Base-by-base conservation (phyloP, 1,140 invertebrate genomes). In the Polyergus mexicanus region DNA sequence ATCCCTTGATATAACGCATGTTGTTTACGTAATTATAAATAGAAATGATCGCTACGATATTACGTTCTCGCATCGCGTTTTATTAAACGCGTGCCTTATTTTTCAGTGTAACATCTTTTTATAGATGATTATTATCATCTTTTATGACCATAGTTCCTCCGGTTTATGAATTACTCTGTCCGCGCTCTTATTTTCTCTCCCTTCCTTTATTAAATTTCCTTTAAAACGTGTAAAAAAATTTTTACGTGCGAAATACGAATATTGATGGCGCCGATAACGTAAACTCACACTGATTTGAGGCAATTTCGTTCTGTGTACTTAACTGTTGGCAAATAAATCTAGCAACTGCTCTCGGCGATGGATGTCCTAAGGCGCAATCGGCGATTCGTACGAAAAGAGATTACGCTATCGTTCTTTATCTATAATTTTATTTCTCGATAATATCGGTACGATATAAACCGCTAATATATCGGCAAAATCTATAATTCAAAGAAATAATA, bases 11-110 rank as follows among this genome's bases (percentile, higher is more conserved):
- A 63, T 10, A 63, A 38, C 25, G 25, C n/a, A 35, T 80, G 54
- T 71, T 62, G 84, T 88, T 90, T 88, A 87, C 28, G 19, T 65
- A 83, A 89, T 90, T 90, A 91, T 89, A 87, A 87, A 91, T 89
- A 89, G 84, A 62, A 56, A 65, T 90, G 88, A 90, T 88, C 72
- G 47, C 56, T 76, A 28, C 22, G 56, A 13, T 16, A 90, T 87
- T 38, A 85, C 65, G 85, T 86, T 84, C 41, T 74, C 38, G 44
- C 60, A 28, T 7, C 41, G 60, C 41, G 69, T 51, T 90, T 90
- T 54, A 90, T 83, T 69, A 44, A 19, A 4, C 16, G 16, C 75
- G 69, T 22, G 25, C 68, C 56, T 78, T 38, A 65, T 35, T 32
- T 66, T 69, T 69, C 10, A 72, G 13, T 47, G 25, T 63, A 68